A percentile compares a stretch with the other conserved stretches of the same genome.
Evolutionary conservation across 2,888 invertebrate species (phyloP).

Genomic region (Parnassius orleans): DNA sequence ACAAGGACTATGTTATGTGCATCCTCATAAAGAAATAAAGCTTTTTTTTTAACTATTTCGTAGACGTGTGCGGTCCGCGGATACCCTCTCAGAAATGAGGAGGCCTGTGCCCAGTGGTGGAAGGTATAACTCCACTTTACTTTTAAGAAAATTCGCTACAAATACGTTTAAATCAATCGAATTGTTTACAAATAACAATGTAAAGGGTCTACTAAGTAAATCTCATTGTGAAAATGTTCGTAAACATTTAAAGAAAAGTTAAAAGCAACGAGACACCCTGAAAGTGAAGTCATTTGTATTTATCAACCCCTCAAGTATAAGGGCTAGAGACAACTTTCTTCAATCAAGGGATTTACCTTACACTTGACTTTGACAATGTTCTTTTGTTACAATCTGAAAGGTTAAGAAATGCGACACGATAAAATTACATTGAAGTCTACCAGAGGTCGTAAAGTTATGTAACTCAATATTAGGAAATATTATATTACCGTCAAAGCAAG

Average conservation of each 20-base stretch:
- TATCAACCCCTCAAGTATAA: slow-evolving; percentile 54
- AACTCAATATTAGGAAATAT: slow-evolving; percentile 25
- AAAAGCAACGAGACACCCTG: slow-evolving; percentile 52
- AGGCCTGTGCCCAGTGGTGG: too few species aligned
- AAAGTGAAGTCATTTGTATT: slow-evolving; percentile 45
- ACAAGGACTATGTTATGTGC: too few species aligned
- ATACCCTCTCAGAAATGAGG: too few species aligned
- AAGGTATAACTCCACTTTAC: too few species aligned
- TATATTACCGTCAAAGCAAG: slow-evolving; percentile 22
- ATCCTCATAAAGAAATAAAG: too few species aligned
- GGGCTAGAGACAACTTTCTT: slow-evolving; percentile 59
- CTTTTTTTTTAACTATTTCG: too few species aligned
- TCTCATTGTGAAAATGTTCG: slow-evolving; percentile 38
- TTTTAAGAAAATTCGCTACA: too few species aligned
- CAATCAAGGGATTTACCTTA: slow-evolving; percentile 75
- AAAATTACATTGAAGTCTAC: slow-evolving; percentile 48
- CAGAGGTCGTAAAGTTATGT: slow-evolving; percentile 35
- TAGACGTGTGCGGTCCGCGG: too few species aligned
- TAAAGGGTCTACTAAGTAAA: slow-evolving; percentile 19
- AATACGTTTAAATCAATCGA: too few species aligned
- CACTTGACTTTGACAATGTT: slow-evolving; percentile 70
- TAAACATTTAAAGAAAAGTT: slow-evolving; percentile 50
- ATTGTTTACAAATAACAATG: too few species aligned
- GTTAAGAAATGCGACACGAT: slow-evolving; percentile 68
- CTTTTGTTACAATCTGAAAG: slow-evolving; percentile 67